These are phyloP conservation scores for Sisyra terminalis DNA, from an alignment of 2,888 invertebrate genomes.

Conservation along the genomic window DNA sequence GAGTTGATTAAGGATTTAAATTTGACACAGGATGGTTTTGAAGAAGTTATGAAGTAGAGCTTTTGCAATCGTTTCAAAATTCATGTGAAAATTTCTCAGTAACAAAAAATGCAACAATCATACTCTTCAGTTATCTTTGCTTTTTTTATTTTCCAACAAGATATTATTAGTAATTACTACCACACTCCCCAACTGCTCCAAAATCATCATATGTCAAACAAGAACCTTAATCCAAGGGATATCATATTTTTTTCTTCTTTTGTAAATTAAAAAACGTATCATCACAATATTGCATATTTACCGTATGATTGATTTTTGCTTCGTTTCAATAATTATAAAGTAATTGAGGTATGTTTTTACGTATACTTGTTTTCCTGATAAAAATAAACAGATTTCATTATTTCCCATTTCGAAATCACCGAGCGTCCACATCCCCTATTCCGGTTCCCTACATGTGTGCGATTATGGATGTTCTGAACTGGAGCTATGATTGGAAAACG, in stretches of 20 bases:
- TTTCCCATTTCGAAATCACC: background rate
- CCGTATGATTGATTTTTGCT: background rate
- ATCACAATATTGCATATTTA: background rate
- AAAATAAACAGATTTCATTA: background rate
- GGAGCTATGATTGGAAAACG: conserved; percentile 10
- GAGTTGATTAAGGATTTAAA: too few species aligned
- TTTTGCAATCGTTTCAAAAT: too few species aligned
- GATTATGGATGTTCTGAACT: conserved; percentile 9
- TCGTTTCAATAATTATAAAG: background rate
- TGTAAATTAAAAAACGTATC: background rate
- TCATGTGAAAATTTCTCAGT: too few species aligned
- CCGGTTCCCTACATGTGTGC: background rate
- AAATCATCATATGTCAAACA: too few species aligned
- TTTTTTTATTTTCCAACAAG: too few species aligned
- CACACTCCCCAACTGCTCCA: too few species aligned
- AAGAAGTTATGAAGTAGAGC: too few species aligned
- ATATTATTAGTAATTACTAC: too few species aligned
- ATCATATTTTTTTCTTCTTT: background rate
- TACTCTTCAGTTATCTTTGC: too few species aligned
- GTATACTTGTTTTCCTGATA: conserved; percentile 34
- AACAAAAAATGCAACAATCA: too few species aligned
- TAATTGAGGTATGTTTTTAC: conserved; percentile 43
- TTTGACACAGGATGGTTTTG: too few species aligned
- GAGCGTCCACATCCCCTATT: background rate
- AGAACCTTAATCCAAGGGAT: too few species aligned